Evolutionary conservation across 2,113 vertebrate genomes (phyloP).

Genomic region (Dendrocopos noguchii): DNA sequence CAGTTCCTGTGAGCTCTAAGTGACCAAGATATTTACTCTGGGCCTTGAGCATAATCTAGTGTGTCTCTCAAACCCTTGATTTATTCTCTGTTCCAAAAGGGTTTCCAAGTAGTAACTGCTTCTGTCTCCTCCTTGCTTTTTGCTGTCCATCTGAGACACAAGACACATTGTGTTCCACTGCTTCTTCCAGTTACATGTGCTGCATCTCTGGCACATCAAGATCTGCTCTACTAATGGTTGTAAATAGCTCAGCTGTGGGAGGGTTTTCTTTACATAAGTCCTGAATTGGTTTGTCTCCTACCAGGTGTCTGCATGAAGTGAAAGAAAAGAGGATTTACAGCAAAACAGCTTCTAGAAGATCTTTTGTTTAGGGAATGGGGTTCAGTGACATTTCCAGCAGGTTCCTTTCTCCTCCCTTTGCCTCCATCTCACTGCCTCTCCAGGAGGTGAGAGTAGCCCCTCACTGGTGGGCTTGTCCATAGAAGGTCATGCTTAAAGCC

Average conservation of each 20-base stretch:
- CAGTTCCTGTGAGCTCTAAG: not conserved
- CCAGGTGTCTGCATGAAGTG: not conserved
- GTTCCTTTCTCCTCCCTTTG: not conserved
- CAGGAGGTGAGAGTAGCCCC: not conserved
- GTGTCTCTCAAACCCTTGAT: not conserved
- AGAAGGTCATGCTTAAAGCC: not conserved
- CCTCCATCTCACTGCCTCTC: not conserved
- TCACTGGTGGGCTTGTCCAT: not conserved
- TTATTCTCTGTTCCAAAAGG: not conserved
- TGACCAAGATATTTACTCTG: not conserved
- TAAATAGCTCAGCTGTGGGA: not conserved
- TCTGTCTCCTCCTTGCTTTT: not conserved
- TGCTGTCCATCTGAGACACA: not conserved
- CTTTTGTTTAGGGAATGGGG: not conserved
- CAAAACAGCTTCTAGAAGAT: not conserved
- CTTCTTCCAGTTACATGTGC: not conserved
- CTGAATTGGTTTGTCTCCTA: not conserved
- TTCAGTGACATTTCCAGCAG: not conserved
- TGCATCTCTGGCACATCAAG: not conserved
- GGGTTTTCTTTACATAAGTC: not conserved
- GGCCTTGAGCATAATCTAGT: not conserved
- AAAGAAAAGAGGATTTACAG: not conserved
- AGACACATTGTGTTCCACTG: not conserved
- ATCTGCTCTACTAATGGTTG: not conserved
- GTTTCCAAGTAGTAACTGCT: not conserved